These are phyloP conservation scores for Salvelinus fontinalis DNA, from an alignment of 2,113 vertebrate genomes.

Conservation along the genomic window DNA sequence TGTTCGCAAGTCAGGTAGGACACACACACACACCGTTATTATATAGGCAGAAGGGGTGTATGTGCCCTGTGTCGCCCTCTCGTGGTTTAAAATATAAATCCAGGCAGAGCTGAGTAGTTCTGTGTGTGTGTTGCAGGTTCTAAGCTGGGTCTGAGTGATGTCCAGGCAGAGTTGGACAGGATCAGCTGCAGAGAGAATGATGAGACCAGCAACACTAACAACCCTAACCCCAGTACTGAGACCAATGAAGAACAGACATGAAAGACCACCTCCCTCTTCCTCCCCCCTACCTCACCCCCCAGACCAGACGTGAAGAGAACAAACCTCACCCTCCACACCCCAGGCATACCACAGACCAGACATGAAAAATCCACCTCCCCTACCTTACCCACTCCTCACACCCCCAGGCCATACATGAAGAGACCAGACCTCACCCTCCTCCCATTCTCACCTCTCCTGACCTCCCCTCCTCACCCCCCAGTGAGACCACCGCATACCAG, in stretches of 20 bases:
- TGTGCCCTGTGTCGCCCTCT: background rate
- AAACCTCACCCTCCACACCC: conserved; percentile 25
- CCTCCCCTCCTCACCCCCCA: background rate
- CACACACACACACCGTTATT: background rate
- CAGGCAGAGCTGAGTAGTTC: no score
- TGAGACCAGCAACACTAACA: conserved; percentile 75
- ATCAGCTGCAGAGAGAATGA: conserved; percentile 90
- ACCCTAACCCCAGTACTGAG: conserved; percentile 75
- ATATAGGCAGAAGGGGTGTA: background rate
- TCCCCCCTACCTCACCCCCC: conserved; percentile 53
- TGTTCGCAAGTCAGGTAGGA: conserved; percentile 91
- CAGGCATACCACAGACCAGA: background rate
- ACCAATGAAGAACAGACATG: conserved; percentile 89
- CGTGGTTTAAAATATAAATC: no score
- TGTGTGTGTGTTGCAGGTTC: conserved; percentile 72
- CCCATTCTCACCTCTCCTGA: conserved; percentile 8
- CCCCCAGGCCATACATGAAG: background rate
- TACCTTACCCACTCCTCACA: background rate
- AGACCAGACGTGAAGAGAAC: no score
- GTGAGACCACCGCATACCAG: background rate
- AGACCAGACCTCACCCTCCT: conserved; percentile 1
- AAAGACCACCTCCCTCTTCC: conserved; percentile 59
- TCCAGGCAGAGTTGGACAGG: conserved; percentile 96
- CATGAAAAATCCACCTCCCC: background rate
- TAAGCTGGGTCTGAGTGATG: conserved; percentile 93